These are phyloP conservation scores for Arctocebus calabarensis DNA, from an alignment of 2,797 vertebrate species.

Conservation along the genomic window DNA sequence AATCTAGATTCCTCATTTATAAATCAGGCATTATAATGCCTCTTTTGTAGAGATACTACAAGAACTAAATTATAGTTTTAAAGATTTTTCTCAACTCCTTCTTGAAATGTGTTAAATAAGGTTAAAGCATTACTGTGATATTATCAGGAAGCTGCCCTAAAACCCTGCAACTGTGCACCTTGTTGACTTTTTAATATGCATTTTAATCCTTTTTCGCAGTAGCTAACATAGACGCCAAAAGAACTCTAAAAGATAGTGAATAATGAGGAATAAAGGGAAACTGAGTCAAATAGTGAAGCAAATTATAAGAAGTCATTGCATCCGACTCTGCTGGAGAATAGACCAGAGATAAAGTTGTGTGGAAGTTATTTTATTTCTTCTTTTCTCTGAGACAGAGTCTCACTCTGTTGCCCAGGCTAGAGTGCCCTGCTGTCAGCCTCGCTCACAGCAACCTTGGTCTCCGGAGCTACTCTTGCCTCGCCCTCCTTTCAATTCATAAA, in stretches of 20 bases:
- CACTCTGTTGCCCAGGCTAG: too few species aligned
- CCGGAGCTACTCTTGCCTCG: too few species aligned
- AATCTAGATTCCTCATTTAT: neutral
- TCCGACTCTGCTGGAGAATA: constrained; percentile 1
- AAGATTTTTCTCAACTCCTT: constrained; percentile 13
- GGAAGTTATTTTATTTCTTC: neutral
- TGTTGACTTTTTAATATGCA: constrained; percentile 23
- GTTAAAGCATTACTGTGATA: neutral
- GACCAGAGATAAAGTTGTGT: neutral
- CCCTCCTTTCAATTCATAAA: neutral
- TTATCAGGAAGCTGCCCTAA: neutral
- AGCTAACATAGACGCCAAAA: neutral
- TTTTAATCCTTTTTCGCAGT: neutral
- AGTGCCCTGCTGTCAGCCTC: too few species aligned
- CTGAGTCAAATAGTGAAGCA: constrained; percentile 43
- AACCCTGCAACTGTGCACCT: neutral
- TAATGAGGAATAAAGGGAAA: constrained; percentile 22
- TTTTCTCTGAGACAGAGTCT: too few species aligned
- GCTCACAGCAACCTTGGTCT: too few species aligned
- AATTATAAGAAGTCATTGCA: neutral
- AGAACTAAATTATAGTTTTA: constrained; percentile 51
- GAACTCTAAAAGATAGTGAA: constrained; percentile 8
- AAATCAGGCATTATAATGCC: neutral
- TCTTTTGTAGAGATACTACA: constrained; percentile 2
- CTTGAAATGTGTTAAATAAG: neutral